Evolutionary conservation across 2,113 vertebrate genomes (phyloP).

Genomic region (Mesocricetus auratus): DNA sequence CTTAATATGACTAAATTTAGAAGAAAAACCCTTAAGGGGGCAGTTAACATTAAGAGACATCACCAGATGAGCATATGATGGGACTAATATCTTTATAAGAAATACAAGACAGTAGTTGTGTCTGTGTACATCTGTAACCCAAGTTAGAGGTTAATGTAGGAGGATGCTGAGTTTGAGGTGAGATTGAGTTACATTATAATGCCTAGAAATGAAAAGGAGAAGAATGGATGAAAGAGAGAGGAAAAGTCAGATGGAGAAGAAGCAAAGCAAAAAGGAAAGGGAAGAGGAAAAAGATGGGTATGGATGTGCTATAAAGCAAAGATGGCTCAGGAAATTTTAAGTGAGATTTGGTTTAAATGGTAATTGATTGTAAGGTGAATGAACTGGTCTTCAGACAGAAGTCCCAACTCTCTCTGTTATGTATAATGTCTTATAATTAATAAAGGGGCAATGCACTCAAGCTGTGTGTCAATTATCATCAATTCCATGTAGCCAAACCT

Average conservation of each 20-base stretch:
- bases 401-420: not conserved
- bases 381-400: not conserved
- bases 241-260: not conserved
- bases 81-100: not conserved
- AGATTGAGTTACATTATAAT: not conserved
- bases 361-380: not conserved
- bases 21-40: not conserved
- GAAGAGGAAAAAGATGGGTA: not conserved
- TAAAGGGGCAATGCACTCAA: not conserved
- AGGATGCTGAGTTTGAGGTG: not conserved
- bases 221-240: not conserved
- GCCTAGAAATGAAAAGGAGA: too few relatives aligned
- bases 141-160: not conserved
- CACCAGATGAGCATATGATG: not conserved
- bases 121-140: not conserved
- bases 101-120: not conserved
- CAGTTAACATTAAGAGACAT: not conserved
- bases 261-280: not conserved
- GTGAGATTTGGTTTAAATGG: not conserved
- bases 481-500: not conserved
- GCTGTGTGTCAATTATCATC: not conserved
- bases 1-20: not conserved
- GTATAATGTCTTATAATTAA: not conserved
- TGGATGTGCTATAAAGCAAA: not conserved
- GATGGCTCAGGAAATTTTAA: not conserved